Percentiles rank a stretch among this genome's conserved stretches.
phyloP scores from a whole-genome alignment of 2,113 vertebrate genomes.

The Theristicus caerulescens region DNA sequence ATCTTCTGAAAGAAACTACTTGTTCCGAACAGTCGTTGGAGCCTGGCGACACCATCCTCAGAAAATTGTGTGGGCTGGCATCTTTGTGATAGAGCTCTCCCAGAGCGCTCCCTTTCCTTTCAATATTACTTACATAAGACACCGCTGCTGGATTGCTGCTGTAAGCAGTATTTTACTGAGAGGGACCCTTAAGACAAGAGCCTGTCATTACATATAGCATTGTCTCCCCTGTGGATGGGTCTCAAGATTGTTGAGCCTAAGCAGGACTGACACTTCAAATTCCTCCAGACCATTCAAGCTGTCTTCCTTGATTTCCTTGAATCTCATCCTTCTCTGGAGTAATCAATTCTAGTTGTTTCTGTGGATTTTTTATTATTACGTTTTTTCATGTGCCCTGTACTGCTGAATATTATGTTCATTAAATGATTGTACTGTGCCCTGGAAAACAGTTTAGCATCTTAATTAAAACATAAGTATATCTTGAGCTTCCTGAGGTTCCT shows the following conservation, averaged over 20 bases:
- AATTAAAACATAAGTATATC: conserved; percentile 3
- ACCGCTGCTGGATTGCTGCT: conserved; percentile 56
- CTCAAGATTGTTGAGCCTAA: conserved; percentile 65
- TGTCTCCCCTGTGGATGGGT: conserved; percentile 40
- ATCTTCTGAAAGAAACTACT: conserved; percentile 26
- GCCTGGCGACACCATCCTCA: conserved; percentile 26
- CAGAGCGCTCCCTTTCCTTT: conserved; percentile 49
- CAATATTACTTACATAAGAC: conserved; percentile 58
- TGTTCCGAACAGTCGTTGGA: conserved; percentile 33
- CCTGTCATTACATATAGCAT: conserved; percentile 52
- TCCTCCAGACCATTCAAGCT: conserved; percentile 65
- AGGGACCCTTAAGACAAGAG: conserved; percentile 56
- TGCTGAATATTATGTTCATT: conserved; percentile 7
- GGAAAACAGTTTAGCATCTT: conserved; percentile 15
- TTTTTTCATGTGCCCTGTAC: neutral
- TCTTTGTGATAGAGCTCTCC: conserved; percentile 53
- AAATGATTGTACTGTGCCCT: neutral
- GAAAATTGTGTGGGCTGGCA: conserved; percentile 51
- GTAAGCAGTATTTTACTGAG: conserved; percentile 62
- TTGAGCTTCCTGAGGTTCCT: neutral
- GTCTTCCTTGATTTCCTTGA: conserved; percentile 73
- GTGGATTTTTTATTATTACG: conserved; percentile 62
- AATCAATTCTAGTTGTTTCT: conserved; percentile 65
- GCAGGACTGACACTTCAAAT: conserved; percentile 68
- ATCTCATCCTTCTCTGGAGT: conserved; percentile 62